phyloP scores from a whole-genome alignment of 30 jellyfish, hydroid and myxozoan genomes.

The Nemopilema nomurai region DNA sequence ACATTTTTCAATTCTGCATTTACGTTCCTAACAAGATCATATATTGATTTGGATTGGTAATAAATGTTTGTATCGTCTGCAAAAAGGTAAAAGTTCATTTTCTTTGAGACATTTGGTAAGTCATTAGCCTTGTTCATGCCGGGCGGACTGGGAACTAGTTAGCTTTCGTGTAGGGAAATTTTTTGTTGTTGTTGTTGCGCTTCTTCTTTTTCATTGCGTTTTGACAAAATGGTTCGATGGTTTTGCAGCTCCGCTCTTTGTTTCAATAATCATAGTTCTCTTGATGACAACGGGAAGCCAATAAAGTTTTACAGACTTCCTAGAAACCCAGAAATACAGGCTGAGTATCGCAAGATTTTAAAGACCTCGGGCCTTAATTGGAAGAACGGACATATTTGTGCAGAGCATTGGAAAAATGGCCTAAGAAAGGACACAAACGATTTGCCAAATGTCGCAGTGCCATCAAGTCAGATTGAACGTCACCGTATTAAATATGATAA shows the following conservation, averaged over 20 bases:
- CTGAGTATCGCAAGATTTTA: constrained; percentile 30
- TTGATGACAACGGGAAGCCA: neutral
- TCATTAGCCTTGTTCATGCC: constrained; percentile 4
- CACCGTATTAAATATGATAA: constrained; percentile 4
- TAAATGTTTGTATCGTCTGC: constrained; percentile 23
- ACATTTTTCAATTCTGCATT: constrained; percentile 31
- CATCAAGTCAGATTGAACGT: constrained; percentile 9
- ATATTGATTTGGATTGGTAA: constrained; percentile 1
- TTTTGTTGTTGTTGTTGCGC: neutral
- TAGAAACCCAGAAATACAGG: constrained; percentile 22
- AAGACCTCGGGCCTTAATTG: constrained; percentile 33
- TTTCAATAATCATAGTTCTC: no score
- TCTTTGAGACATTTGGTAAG: constrained; percentile 20
- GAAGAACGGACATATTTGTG: constrained; percentile 64
- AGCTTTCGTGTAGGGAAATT: neutral
- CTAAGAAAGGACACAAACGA: constrained; percentile 20
- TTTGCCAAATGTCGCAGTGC: neutral
- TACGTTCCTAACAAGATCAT: constrained; percentile 12
- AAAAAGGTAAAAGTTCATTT: neutral
- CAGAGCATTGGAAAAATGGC: constrained; percentile 53
- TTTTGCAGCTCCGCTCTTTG: neutral
- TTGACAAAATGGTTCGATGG: neutral
- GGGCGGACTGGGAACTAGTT: neutral
- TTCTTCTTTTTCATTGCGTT: neutral
- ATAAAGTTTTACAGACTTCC: constrained; percentile 43